These are phyloP conservation scores for Eupithecia insigniata DNA, from an alignment of 2,888 invertebrate species.

Conservation along the genomic window DNA sequence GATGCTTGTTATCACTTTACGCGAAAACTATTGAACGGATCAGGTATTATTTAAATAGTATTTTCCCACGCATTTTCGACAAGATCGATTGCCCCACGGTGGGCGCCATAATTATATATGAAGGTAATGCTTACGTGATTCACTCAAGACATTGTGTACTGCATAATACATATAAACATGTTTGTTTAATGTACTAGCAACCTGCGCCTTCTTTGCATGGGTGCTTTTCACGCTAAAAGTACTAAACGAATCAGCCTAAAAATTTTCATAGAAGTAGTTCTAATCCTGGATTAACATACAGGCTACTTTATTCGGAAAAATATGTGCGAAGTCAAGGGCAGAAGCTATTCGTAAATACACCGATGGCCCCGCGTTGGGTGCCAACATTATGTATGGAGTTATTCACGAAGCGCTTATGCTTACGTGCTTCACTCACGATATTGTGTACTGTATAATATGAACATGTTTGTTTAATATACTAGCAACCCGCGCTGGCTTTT, in stretches of 20 bases:
- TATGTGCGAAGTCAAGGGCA: no score
- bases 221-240: not conserved
- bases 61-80: no score
- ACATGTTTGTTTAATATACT: not conserved
- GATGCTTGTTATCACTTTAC: no score
- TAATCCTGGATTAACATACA: no score
- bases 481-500: not conserved
- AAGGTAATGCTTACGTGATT: constrained; percentile 15
- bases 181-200: not conserved
- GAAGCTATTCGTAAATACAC: no score
- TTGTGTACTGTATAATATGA: not conserved
- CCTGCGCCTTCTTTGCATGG: not conserved
- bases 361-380: constrained; percentile 31
- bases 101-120: constrained; percentile 33
- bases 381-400: constrained; percentile 30
- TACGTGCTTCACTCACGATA: constrained; percentile 16
- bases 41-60: no score
- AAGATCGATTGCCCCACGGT: constrained; percentile 13
- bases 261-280: no score
- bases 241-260: no score
- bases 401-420: constrained; percentile 20
- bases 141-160: constrained; percentile 8
- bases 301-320: no score
- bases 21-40: no score
- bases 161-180: not conserved